Evolutionary conservation across 2,888 invertebrate genomes (phyloP).

Genomic region (Mythimna pallens): DNA sequence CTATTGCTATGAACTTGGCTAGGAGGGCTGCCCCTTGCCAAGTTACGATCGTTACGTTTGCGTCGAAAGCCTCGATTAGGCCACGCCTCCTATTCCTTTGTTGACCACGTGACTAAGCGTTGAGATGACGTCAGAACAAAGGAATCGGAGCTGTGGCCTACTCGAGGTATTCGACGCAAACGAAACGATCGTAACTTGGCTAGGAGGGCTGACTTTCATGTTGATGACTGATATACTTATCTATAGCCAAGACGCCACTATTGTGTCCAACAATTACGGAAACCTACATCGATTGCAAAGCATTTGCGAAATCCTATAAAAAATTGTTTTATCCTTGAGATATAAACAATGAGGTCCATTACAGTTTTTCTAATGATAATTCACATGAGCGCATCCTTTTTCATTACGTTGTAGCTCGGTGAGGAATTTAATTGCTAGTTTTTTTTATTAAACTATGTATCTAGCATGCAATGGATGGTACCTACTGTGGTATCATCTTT

Average conservation of each 20-base stretch:
- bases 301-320: slow-evolving; percentile 79
- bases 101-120: too few species aligned
- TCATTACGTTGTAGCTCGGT: slow-evolving; percentile 63
- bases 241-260: background rate
- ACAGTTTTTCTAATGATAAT: slow-evolving; percentile 83
- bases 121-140: too few species aligned
- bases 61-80: too few species aligned
- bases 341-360: slow-evolving; percentile 83
- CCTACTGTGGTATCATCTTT: slow-evolving; percentile 21
- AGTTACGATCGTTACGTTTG: too few species aligned
- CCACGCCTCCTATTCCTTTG: too few species aligned
- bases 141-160: too few species aligned
- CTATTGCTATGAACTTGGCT: too few species aligned
- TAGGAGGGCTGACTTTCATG: too few species aligned
- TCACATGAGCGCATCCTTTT: slow-evolving; percentile 85
- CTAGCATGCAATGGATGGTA: slow-evolving; percentile 62
- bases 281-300: slow-evolving; percentile 74
- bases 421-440: slow-evolving; percentile 62
- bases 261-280: slow-evolving; percentile 75
- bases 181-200: too few species aligned
- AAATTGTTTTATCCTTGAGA: slow-evolving; percentile 85
- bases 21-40: too few species aligned
- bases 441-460: slow-evolving; percentile 55
- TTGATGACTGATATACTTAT: background rate
- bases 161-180: too few species aligned